Conservation (phyloP, 1,140 invertebrate genomes). For the Dinothrombium tinctorium region DNA sequence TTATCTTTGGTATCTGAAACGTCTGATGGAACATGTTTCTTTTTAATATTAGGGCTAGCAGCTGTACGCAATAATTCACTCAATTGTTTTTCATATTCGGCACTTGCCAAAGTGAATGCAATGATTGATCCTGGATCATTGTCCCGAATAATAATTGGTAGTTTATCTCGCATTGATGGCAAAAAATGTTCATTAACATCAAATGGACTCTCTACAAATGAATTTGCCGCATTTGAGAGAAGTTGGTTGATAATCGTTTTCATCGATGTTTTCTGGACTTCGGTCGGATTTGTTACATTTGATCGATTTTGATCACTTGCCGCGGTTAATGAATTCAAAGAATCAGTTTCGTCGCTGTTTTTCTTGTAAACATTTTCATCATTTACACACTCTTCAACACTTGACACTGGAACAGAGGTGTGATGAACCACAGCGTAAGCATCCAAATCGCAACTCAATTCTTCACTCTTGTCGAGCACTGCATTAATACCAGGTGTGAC, state of each 20-base stretch:
- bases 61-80: slow-evolving; percentile 22
- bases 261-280: slow-evolving; percentile 23
- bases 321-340: not conserved
- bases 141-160: slow-evolving; percentile 55
- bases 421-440: not conserved
- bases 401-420: not conserved
- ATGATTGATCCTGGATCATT: slow-evolving; percentile 70
- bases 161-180: slow-evolving; percentile 26
- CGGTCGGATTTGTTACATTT: not conserved
- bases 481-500: slow-evolving; percentile 10
- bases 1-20: not conserved
- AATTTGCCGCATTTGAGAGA: slow-evolving; percentile 27
- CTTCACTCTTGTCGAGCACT: not conserved
- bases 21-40: not conserved
- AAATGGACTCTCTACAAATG: slow-evolving; percentile 31
- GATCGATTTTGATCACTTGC: slow-evolving; percentile 13
- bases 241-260: slow-evolving; percentile 43
- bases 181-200: slow-evolving; percentile 37
- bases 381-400: not conserved
- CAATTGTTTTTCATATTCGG: slow-evolving; percentile 38
- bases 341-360: not conserved
- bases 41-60: not conserved
- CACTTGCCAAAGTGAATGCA: slow-evolving; percentile 48
- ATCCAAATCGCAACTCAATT: not conserved
- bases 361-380: not conserved